Percentiles rank a stretch among this genome's conserved stretches.
phyloP scores from a whole-genome alignment of 2,888 invertebrate species.

The Dermolepida albohirtum region DNA sequence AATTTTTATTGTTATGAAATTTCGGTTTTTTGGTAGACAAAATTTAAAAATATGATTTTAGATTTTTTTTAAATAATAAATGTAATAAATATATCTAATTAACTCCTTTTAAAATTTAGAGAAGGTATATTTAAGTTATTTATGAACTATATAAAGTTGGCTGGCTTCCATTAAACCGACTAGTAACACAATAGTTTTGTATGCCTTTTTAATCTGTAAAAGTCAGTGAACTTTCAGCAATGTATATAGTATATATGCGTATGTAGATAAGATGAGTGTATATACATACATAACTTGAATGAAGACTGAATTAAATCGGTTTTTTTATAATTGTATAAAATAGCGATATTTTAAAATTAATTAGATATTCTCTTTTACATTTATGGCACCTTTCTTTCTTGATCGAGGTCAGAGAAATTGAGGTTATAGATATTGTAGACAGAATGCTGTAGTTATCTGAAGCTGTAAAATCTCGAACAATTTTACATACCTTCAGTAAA shows the following conservation, averaged over 20 bases:
- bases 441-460: neutral
- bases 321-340: too few relatives aligned
- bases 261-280: too few relatives aligned
- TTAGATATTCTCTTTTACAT: too few relatives aligned
- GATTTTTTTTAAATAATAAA: too few relatives aligned
- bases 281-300: too few relatives aligned
- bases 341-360: too few relatives aligned
- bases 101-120: too few relatives aligned
- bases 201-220: neutral
- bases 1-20: too few relatives aligned
- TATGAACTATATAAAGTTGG: conserved; percentile 4
- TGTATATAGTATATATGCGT: neutral
- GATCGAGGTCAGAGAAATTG: conserved; percentile 31
- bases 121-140: neutral
- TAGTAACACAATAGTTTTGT: conserved; percentile 2
- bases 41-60: too few relatives aligned
- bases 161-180: conserved; percentile 1
- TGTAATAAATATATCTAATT: too few relatives aligned
- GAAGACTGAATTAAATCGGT: too few relatives aligned
- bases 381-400: neutral
- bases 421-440: conserved; percentile 1
- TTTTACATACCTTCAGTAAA: neutral
- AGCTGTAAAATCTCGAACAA: neutral
- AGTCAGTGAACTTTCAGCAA: conserved; percentile 24
- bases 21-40: too few relatives aligned